Percentiles rank a stretch among this genome's conserved stretches.
These are phyloP conservation scores for Tachina fera DNA, from an alignment of 2,888 invertebrate species.

Conservation along the genomic window DNA sequence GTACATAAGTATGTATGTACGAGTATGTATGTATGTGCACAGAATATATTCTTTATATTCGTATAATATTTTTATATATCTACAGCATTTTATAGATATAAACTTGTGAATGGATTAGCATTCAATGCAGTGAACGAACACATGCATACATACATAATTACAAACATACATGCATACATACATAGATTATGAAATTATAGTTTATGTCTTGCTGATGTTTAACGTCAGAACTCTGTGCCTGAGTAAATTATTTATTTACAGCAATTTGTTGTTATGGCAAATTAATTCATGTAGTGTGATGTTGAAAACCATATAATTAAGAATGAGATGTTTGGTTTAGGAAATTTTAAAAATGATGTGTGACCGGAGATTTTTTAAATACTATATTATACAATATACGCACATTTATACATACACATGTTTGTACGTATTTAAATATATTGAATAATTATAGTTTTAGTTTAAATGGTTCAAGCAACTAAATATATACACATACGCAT, in stretches of 20 bases:
- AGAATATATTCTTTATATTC: too few relatives aligned
- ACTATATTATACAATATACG: neutral
- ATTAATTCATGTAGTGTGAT: conserved; percentile 49
- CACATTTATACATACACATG: too few relatives aligned
- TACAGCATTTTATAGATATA: neutral
- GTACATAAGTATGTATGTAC: neutral
- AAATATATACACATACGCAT: neutral
- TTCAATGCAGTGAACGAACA: conserved; percentile 1
- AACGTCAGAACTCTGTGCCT: conserved; percentile 15
- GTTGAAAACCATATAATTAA: conserved; percentile 49
- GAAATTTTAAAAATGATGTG: conserved; percentile 17
- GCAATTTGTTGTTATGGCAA: conserved; percentile 51
- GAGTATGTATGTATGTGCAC: neutral
- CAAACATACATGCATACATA: neutral
- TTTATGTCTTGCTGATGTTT: conserved; percentile 26
- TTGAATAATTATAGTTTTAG: conserved; percentile 7
- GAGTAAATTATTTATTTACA: conserved; percentile 34
- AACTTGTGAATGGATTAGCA: neutral
- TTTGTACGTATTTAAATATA: too few relatives aligned
- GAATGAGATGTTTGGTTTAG: conserved; percentile 11
- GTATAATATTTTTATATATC: too few relatives aligned
- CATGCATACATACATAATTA: neutral
- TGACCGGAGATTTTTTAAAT: neutral
- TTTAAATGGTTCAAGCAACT: neutral
- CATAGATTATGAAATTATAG: conserved; percentile 43